A percentile compares a stretch with the other conserved stretches of the same genome.
Evolutionary conservation across 2,113 vertebrate species (phyloP).

Genomic region (Bucco capensis): DNA sequence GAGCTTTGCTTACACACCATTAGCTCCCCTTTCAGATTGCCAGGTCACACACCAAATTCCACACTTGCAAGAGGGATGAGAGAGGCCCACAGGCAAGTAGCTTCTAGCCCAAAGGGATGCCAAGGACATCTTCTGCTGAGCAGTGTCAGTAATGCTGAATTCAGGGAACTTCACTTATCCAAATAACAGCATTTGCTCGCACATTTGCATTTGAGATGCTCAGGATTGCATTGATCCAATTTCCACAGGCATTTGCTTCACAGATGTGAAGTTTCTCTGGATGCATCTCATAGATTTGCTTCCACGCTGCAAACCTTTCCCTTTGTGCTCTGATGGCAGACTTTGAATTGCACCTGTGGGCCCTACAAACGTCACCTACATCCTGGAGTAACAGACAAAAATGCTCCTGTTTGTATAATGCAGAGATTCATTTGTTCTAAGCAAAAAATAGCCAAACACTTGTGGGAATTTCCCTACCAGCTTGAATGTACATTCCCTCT

Average conservation of each 20-base stretch:
- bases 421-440: neutral
- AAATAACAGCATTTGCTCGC: neutral
- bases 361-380: neutral
- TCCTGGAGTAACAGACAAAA: neutral
- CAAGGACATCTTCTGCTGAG: neutral
- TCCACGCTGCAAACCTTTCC: neutral
- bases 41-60: neutral
- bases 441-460: neutral
- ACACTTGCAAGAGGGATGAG: neutral
- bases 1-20: neutral
- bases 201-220: neutral
- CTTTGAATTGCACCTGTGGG: neutral
- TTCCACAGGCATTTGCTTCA: neutral
- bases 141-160: neutral
- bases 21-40: neutral
- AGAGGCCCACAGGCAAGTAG: neutral
- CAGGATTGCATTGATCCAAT: neutral
- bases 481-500: neutral
- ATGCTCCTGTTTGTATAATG: neutral
- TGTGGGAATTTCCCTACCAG: neutral
- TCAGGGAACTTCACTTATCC: neutral
- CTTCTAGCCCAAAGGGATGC: neutral
- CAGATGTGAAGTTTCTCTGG: neutral
- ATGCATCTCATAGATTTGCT: neutral
- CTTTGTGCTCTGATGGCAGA: neutral